Percentiles rank a stretch among this genome's conserved stretches.
Conservation (phyloP, 2,113 vertebrate species). For the Hepsetus odoe region DNA sequence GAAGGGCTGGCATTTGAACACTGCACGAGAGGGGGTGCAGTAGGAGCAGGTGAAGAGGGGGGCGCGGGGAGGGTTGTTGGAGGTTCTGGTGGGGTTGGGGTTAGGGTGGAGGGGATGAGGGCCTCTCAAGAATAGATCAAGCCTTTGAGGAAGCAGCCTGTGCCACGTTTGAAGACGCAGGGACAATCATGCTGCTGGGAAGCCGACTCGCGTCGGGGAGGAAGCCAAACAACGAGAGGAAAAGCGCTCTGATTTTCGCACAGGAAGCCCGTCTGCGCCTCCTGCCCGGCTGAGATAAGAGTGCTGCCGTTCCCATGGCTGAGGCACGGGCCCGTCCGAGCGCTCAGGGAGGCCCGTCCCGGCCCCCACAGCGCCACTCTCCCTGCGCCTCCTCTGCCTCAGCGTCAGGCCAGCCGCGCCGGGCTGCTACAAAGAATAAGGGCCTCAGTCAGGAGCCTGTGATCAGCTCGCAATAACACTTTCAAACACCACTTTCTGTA, state of each 20-base stretch:
- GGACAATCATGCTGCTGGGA: slow-evolving; percentile 99
- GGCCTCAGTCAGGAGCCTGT: slow-evolving; percentile 74
- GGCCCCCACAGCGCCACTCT: slow-evolving; percentile 75
- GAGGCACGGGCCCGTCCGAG: slow-evolving; percentile 87
- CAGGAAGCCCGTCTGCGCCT: slow-evolving; percentile 96
- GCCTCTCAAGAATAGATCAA: slow-evolving; percentile 92
- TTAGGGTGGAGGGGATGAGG: slow-evolving; percentile 54
- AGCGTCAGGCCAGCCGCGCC: slow-evolving; percentile 75
- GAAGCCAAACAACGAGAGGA: slow-evolving; percentile 99
- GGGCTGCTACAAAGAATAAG: slow-evolving; percentile 78
- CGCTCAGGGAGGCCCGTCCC: slow-evolving; percentile 81
- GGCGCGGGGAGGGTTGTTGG: slow-evolving; percentile 33
- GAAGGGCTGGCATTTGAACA: slow-evolving; percentile 51
- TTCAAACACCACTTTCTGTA: slow-evolving; percentile 55
- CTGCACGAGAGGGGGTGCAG: slow-evolving; percentile 6
- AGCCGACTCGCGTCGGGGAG: slow-evolving; percentile 93
- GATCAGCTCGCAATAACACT: slow-evolving; percentile 60
- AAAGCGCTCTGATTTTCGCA: slow-evolving; percentile 98
- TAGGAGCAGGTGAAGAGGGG: slow-evolving; percentile 1
- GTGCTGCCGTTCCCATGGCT: slow-evolving; percentile 91
- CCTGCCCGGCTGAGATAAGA: slow-evolving; percentile 99
- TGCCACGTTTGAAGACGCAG: slow-evolving; percentile 99
- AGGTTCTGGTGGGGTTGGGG: slow-evolving; percentile 47
- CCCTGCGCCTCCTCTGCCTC: slow-evolving; percentile 77
- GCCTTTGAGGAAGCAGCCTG: slow-evolving; percentile 96